Base-by-base conservation (phyloP, 2,797 vertebrate genomes). In the Limosa lapponica region DNA sequence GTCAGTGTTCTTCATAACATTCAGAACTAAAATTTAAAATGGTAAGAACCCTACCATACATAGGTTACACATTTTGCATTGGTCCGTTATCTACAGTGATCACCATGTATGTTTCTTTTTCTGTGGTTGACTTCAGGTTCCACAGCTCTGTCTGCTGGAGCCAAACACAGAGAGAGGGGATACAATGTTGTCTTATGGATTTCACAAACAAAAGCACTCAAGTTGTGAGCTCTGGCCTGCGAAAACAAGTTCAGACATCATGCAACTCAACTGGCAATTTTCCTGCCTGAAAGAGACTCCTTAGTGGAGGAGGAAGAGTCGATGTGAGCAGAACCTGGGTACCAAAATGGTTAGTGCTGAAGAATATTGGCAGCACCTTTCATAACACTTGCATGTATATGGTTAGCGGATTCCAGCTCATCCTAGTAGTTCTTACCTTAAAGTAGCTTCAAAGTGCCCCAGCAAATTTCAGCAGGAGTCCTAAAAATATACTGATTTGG, bases 161-260 rank as follows among this genome's bases (percentile, higher is more conserved):
- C 20, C 44, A 80, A 73, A 58, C 34, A 78, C 28, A 61, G 36
- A 59, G 20, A 55, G 27, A 78, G 15, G 9, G 54, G 16, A 61
- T 49, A 46, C 2, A 34, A 28, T 41, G 4, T 61, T 57, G n/a
- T 67, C 37, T 83, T 34, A 46, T 0, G 0, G 39, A 90, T 80
- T 73, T 82, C 58, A 85, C 25, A 55, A 70, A 66, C 11, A 52
- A 67, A 91, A 86, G 41, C 37, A 57, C 23, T 70, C 22, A 55
- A 22, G 22, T 6, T 71, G 44, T 62, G 52, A 94, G 44, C 62
- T 91, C n/a, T 27, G 65, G 37, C 28, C n/a, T 83, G n/a, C 54
- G 43, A 57, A 88, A 87, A 74, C 20, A 90, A 91, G n/a, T 59
- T 91, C 61, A 89, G 39, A 69, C 36, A 75, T 20, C 24, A 22